Evolutionary conservation across 2,888 invertebrate species (phyloP), one percentile per base, ranked within the genome.

Genomic region (Cataglyphis albicans): DNA sequence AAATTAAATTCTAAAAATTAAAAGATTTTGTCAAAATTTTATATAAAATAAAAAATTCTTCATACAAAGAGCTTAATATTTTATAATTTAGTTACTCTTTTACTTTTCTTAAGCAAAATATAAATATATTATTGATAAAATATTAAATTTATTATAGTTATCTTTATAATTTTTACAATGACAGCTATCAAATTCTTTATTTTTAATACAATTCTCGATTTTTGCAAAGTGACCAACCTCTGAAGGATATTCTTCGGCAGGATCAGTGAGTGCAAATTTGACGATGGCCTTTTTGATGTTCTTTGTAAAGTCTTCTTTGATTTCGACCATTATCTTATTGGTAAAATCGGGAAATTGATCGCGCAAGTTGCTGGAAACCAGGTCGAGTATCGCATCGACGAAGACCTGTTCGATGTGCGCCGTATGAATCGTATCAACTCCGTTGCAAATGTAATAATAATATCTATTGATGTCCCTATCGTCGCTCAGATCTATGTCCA

Each of bases 271-370:
- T 0, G 98, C 98, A 94, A 98, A 99, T 94, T 99, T 98, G 0
- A 99, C 97, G 84, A 98, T 98, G 0, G 98, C 97, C 93, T 98
- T 98, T 93, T 99, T 99, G 93, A 98, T 97, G 87, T 97, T 97
- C 94, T 97, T 96, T 93, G 97, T 96, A 93, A 98, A 99, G 91
- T 98, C 98, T 85, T 98, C 97, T 90, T 97, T 96, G 94, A 98
- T 97, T 94, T 98, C 98, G 82, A 96, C 96, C 0, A 98, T 96
- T 81, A 97, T 96, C 35, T 95, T 94, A 12, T 96, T 95, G 44
- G 97, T 92, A 0, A 96, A 96, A 0, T 95, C 95, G 41, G 95
- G 95, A 96, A 97, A 97, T 93, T 95, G 96, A 89, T 83, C 82
- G 1, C 96, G 96, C 25, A 97, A 92, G 86, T 96, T 95, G 3